phyloP scores from a whole-genome alignment of 2,113 vertebrate genomes.

The Herpailurus yagouaroundi region DNA sequence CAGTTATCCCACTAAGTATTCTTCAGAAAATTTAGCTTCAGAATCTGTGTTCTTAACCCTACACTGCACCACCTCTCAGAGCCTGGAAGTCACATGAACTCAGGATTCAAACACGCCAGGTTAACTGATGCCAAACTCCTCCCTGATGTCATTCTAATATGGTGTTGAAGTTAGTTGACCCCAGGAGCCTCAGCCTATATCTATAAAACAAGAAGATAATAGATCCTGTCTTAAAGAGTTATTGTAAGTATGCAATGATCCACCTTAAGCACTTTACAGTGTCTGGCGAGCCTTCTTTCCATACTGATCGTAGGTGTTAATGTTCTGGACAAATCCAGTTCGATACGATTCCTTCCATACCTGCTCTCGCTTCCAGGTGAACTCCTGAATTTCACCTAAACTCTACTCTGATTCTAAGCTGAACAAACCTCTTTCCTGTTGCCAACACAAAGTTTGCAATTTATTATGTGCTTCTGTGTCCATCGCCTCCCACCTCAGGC shows the following conservation, averaged over 20 bases:
- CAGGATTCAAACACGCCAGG: neutral
- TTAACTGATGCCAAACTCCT: neutral
- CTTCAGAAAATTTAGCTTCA: neutral
- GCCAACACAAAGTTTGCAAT: neutral
- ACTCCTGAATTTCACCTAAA: neutral
- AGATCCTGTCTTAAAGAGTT: neutral
- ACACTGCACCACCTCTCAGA: rapidly evolving
- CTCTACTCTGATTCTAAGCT: neutral
- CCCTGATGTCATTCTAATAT: neutral
- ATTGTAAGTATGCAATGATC: neutral
- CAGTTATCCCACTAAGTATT: neutral
- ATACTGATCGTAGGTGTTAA: neutral
- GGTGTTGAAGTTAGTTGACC: neutral
- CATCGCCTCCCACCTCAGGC: neutral
- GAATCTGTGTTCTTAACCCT: neutral
- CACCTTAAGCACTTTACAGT: neutral
- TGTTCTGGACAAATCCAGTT: neutral
- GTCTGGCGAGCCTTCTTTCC: neutral
- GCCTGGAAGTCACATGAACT: neutral
- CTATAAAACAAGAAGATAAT: neutral
- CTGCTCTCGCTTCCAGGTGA: neutral
- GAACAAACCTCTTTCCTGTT: neutral
- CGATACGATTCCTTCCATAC: neutral
- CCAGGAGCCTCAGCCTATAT: neutral
- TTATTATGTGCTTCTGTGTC: neutral